Base-by-base conservation (phyloP, 2,113 vertebrate species). In the Pelodiscus sinensis region DNA sequence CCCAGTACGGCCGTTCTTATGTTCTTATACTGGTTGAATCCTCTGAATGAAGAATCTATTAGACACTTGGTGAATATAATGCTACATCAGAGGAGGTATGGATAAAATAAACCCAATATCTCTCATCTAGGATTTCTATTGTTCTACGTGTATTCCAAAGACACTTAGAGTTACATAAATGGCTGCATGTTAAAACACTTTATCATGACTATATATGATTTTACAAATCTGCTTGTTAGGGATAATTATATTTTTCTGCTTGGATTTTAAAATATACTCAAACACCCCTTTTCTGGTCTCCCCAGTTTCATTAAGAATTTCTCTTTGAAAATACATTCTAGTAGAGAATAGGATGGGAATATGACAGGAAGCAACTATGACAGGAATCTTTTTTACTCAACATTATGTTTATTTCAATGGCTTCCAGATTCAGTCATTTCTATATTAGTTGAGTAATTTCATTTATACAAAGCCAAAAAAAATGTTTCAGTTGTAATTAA, bases 321-420 rank as follows among this genome's bases (percentile, higher is more conserved):
- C 15, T 95, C 94, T 86, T 87, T 86, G 9, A 79, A 81, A 90
- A 51, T 29, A 95, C 81, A 27, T n/a, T 9, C 29, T 44, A 62
- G 91, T 89, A 81, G 84, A 85, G 65, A 88, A 84, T 35, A 90
- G 44, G 44, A 44, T 44, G 44, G 44, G 44, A 44, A 44, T 44
- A 44, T 44, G 44, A 44, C 44, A 25, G 84, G 35, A 75, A 54
- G 90, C 87, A 89, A 95, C 5, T 27, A 79, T 51, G 51, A 15
- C 11, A 4, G 91, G 88, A 90, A 96, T 92, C 78, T 89, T 93
- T 84, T 88, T 88, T 95, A 96, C 92, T 96, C 94, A 94, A 94
- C 96, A 93, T 84, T 89, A 86, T 55, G 60, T 58, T 90, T 87
- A 89, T 90, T 93, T 91, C 84, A 93, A 78, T 15, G 88, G 68